A percentile compares a stretch with the other conserved stretches of the same genome.
Evolutionary conservation across 2,797 vertebrate genomes (phyloP).

Genomic region (Dryobates pubescens): DNA sequence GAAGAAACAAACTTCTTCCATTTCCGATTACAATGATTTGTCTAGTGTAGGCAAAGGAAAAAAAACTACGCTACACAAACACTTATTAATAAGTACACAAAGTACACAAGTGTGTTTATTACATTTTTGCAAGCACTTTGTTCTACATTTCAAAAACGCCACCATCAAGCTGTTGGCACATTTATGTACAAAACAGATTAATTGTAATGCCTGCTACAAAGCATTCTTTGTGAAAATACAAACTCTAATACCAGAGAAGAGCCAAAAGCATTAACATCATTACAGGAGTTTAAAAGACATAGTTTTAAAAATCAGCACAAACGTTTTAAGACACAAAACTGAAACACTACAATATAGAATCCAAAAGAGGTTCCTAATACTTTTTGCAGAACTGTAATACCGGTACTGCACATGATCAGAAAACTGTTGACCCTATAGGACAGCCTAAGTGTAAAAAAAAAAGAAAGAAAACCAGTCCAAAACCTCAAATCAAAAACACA

Average conservation of each 20-base stretch:
- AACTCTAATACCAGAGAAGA: slow-evolving; percentile 95
- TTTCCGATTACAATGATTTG: background rate
- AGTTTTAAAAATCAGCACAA: slow-evolving; percentile 93
- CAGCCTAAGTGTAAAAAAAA: slow-evolving; percentile 84
- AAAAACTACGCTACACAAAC: slow-evolving; percentile 43
- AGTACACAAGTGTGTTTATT: slow-evolving; percentile 98
- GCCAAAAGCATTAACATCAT: slow-evolving; percentile 89
- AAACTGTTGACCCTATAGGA: slow-evolving; percentile 86
- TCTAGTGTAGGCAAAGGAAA: background rate
- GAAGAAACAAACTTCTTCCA: background rate
- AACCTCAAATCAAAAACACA: slow-evolving; percentile 75
- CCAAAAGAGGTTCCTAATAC: slow-evolving; percentile 88
- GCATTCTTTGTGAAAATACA: slow-evolving; percentile 98
- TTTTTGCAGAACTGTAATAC: slow-evolving; percentile 88
- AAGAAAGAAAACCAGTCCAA: slow-evolving; percentile 46
- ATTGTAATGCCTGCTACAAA: slow-evolving; percentile 96
- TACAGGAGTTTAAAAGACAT: slow-evolving; percentile 92
- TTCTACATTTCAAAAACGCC: slow-evolving; percentile 99
- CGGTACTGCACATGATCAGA: slow-evolving; percentile 93
- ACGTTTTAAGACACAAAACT: slow-evolving; percentile 92
- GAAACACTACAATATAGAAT: slow-evolving; percentile 95
- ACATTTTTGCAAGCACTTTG: slow-evolving; percentile 98
- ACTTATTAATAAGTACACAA: slow-evolving; percentile 83
- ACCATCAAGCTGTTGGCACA: slow-evolving; percentile 99
- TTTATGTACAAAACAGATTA: slow-evolving; percentile 99